phyloP scores from a whole-genome alignment of 2,113 vertebrate genomes.

The rat (Rattus norvegicus) region DNA sequence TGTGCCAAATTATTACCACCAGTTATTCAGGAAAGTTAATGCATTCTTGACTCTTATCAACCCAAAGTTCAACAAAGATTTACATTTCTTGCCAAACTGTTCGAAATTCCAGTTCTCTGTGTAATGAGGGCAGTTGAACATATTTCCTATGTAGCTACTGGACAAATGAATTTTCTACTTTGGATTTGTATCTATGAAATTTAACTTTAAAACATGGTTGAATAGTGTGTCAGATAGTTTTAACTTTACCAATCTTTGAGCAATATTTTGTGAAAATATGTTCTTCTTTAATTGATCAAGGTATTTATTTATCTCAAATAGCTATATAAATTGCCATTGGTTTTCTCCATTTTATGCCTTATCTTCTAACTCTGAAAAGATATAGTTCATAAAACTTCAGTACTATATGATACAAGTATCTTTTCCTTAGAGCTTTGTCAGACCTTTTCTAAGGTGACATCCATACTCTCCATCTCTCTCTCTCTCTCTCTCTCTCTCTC shows the following conservation, averaged over 20 bases:
- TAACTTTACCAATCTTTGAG: not conserved
- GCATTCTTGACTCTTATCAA: conserved; percentile 5
- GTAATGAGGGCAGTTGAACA: not conserved
- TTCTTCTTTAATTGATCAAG: conserved; percentile 51
- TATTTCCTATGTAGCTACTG: not conserved
- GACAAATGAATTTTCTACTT: not conserved
- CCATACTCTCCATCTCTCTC: not conserved
- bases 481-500: not conserved
- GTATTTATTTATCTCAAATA: not conserved
- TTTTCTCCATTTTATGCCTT: conserved; percentile 18
- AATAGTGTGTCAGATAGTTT: not conserved
- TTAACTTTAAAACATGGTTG: conserved; percentile 19
- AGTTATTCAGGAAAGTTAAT: conserved; percentile 49
- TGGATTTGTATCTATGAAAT: conserved; percentile 38
- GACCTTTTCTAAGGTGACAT: not conserved
- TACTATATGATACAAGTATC: not conserved
- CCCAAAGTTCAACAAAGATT: not conserved
- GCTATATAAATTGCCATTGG: not conserved
- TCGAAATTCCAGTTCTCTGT: conserved; percentile 6
- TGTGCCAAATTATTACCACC: conserved; percentile 27
- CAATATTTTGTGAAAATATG: conserved; percentile 14
- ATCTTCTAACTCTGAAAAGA: not conserved
- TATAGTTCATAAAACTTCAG: conserved; percentile 30
- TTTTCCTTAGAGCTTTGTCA: not conserved
- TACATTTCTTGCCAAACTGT: conserved; percentile 56